Evolutionary conservation across 1,140 invertebrate species (phyloP).

Genomic region (Bombus polaris): DNA sequence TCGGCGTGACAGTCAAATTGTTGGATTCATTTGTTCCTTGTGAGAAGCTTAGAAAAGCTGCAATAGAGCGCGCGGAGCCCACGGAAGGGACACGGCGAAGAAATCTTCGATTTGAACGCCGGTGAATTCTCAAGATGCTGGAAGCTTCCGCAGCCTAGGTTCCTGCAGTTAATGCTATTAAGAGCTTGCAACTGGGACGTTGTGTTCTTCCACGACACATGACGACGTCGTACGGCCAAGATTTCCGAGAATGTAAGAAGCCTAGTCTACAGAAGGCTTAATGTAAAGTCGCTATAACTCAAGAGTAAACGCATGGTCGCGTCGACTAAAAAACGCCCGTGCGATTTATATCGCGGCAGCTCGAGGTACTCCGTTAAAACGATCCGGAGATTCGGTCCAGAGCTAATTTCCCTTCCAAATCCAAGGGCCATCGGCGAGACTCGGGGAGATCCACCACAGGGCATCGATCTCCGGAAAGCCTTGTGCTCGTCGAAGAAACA

Average conservation of each 20-base stretch:
- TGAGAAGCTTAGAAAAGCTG: too few species aligned
- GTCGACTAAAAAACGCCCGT: background rate
- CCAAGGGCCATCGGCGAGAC: background rate
- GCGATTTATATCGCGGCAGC: conserved; percentile 20
- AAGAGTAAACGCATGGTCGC: too few species aligned
- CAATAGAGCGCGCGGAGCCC: fast-evolving
- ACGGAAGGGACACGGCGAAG: background rate
- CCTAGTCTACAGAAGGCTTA: too few species aligned
- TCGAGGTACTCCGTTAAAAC: background rate
- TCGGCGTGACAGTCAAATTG: too few species aligned
- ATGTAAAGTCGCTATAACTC: too few species aligned
- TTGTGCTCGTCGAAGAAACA: background rate
- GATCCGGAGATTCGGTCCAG: background rate
- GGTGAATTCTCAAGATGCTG: background rate
- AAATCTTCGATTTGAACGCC: background rate
- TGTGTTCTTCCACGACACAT: too few species aligned
- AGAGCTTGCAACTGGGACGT: background rate
- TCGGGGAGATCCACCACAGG: background rate
- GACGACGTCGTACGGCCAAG: too few species aligned
- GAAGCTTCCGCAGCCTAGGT: background rate
- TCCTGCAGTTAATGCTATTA: background rate
- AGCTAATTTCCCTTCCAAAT: conserved; percentile 51
- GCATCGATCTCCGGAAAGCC: background rate
- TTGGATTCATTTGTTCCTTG: too few species aligned
- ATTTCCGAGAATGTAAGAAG: too few species aligned